Percentiles rank a stretch among this genome's conserved stretches.
These are phyloP conservation scores for Zele albiditarsus DNA, from an alignment of 2,888 invertebrate genomes.

Conservation along the genomic window DNA sequence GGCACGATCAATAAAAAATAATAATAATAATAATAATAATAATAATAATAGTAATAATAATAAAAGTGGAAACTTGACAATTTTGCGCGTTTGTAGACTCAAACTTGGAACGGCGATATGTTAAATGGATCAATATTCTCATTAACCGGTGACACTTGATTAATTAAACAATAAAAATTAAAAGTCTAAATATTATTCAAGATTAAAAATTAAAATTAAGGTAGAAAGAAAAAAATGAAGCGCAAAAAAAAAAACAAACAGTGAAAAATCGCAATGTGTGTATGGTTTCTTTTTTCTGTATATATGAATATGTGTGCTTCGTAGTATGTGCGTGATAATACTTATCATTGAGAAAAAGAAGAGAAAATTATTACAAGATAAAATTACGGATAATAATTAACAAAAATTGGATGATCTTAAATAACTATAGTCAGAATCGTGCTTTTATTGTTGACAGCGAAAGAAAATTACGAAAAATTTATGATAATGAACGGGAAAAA, in stretches of 20 bases:
- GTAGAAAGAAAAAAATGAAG: slow-evolving; percentile 22
- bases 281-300: not conserved
- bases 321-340: slow-evolving; percentile 49
- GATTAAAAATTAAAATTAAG: slow-evolving; percentile 11
- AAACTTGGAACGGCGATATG: slow-evolving; percentile 67
- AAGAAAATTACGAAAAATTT: slow-evolving; percentile 9
- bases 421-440: slow-evolving; percentile 20
- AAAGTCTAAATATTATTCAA: not conserved
- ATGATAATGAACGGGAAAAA: not conserved
- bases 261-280: slow-evolving; percentile 6
- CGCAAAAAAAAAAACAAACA: slow-evolving; percentile 23
- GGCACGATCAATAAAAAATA: not conserved
- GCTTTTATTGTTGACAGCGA: slow-evolving; percentile 14
- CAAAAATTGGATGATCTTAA: not conserved
- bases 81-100: slow-evolving; percentile 46
- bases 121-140: slow-evolving; percentile 51
- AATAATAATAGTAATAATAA: not conserved
- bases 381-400: slow-evolving; percentile 52
- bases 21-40: not conserved
- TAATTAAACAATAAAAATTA: slow-evolving; percentile 1
- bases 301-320: slow-evolving; percentile 25
- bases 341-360: slow-evolving; percentile 41
- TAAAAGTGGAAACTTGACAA: not conserved
- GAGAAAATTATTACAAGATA: slow-evolving; percentile 24
- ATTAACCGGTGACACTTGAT: slow-evolving; percentile 6